Conservation (phyloP, 2,888 invertebrate species). For the Phortica magna region DNA sequence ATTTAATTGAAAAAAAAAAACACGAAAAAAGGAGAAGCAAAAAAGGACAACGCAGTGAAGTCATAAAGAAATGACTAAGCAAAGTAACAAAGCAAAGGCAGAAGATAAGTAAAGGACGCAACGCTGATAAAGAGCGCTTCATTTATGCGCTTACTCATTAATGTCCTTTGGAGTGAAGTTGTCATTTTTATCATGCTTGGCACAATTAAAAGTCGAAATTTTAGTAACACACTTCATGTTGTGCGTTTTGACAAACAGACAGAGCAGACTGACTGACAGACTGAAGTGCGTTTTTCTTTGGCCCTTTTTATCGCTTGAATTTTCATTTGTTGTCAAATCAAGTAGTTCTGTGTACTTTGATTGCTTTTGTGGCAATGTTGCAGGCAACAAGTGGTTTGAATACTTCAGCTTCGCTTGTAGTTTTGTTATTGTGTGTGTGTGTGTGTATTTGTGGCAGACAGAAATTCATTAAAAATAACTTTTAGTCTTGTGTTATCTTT, state of each 20-base stretch:
- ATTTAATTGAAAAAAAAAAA: background rate
- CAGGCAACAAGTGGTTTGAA: conserved; percentile 34
- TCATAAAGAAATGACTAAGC: conserved; percentile 5
- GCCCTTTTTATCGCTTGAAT: too few relatives aligned
- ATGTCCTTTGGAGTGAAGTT: background rate
- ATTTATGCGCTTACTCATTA: background rate
- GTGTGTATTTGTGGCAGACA: conserved; percentile 27
- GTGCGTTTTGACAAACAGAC: background rate
- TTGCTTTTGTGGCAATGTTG: background rate
- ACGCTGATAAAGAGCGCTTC: background rate
- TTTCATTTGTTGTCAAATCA: too few relatives aligned
- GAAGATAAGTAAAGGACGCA: background rate
- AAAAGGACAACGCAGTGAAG: background rate
- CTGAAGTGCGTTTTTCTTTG: background rate
- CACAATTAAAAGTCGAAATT: background rate
- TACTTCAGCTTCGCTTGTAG: background rate
- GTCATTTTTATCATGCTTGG: background rate
- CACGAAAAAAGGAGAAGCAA: background rate
- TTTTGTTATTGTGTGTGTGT: background rate
- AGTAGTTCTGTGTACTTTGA: background rate
- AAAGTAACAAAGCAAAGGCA: background rate
- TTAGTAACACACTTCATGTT: background rate
- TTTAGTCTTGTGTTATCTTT: too few relatives aligned
- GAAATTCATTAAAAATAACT: conserved; percentile 42
- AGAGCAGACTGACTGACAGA: background rate